Conservation (phyloP, 2,113 vertebrate genomes). For the Nothoprocta perdicaria region DNA sequence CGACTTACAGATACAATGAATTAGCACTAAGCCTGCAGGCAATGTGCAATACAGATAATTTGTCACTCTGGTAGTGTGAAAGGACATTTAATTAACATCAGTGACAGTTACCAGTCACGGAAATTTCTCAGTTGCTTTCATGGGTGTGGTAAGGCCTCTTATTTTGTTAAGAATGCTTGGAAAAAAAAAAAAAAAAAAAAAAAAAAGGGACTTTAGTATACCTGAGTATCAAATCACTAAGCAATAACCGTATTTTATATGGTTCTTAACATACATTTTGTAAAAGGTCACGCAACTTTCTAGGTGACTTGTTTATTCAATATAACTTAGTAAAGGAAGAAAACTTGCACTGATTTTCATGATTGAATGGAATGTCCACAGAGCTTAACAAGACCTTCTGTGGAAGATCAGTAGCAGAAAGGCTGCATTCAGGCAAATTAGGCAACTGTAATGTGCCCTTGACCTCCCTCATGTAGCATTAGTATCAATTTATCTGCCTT, state of each 20-base stretch:
- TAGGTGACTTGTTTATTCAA: background rate
- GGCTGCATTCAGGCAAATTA: background rate
- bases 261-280: background rate
- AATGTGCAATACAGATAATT: too few species aligned
- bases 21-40: too few species aligned
- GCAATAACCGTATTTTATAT: background rate
- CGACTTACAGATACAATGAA: too few species aligned
- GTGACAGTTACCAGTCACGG: background rate
- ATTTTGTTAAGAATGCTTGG: background rate
- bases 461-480: background rate
- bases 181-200: background rate
- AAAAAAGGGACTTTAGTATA: background rate
- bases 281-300: background rate
- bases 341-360: background rate
- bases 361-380: background rate
- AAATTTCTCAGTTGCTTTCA: background rate
- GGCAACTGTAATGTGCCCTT: background rate
- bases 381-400: background rate
- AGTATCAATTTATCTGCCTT: conserved; percentile 34
- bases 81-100: background rate
- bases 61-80: background rate
- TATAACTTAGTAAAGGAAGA: background rate
- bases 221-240: background rate
- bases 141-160: background rate
- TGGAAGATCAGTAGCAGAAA: background rate